Conservation (phyloP, 2,113 vertebrate species). For the Bambusicola thoracicus region DNA sequence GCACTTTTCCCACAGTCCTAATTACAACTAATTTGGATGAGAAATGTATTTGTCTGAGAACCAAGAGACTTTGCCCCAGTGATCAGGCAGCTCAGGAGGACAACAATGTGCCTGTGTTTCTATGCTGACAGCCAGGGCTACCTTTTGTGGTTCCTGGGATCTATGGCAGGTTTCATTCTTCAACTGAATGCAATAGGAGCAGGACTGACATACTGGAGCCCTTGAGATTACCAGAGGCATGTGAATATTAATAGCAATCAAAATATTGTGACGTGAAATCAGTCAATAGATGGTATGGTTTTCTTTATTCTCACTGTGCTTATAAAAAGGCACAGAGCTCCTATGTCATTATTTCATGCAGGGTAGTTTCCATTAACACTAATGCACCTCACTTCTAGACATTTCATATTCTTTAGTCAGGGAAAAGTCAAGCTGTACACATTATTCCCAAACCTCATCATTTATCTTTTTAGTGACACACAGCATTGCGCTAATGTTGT, state of each 20-base stretch:
- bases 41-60: neutral
- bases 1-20: neutral
- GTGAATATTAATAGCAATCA: neutral
- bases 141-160: neutral
- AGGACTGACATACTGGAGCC: neutral
- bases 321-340: slow-evolving; percentile 31
- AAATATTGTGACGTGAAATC: slow-evolving; percentile 30
- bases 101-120: neutral
- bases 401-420: slow-evolving; percentile 61
- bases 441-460: slow-evolving; percentile 50
- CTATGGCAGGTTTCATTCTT: neutral
- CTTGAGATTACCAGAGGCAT: neutral
- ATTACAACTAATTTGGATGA: neutral
- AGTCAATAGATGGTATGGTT: neutral
- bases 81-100: neutral
- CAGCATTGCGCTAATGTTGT: neutral
- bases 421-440: slow-evolving; percentile 61
- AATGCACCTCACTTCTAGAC: slow-evolving; percentile 58
- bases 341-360: slow-evolving; percentile 21
- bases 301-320: slow-evolving; percentile 22
- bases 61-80: neutral
- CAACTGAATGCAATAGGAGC: neutral
- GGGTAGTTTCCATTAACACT: slow-evolving; percentile 54
- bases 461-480: slow-evolving; percentile 44
- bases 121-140: neutral